Base-by-base conservation (phyloP, 2,888 invertebrate genomes). In the Chalcosyrphus nemorum region DNA sequence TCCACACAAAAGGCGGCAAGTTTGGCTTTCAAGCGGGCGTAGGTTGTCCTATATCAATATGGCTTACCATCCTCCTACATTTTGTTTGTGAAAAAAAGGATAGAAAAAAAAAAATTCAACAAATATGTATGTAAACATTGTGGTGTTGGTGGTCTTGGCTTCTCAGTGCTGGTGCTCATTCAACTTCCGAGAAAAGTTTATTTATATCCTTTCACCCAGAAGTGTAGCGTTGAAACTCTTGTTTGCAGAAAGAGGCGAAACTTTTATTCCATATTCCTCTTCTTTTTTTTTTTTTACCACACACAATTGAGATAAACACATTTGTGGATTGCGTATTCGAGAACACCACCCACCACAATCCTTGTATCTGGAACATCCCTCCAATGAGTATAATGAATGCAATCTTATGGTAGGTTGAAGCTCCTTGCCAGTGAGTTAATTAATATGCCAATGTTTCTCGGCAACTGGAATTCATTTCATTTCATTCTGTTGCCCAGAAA, bases 371-470 rank as follows among this genome's bases (percentile, higher is more conserved):
- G 24, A 27, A 13, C n/a, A 52, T 54, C 59, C 57, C 50, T 66
- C 59, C 15, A 71, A 50, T 54, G 72, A 61, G 47, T 78, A 74
- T 63, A 82, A 82, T 68, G 68, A 82, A 78, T 68, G 72, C 72
- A 82, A 68, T 72, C 72, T 54, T 70, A 27, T 63, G 29, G 65
- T 71, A 72, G 66, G 66, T 78, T 77, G 66, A 72, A 61, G 77
- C 52, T 61, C 68, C 57, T 35, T 61, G 61, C 45, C 59, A 59
- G 35, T 66, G 27, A 84, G 84, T 84, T 84, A 84, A 82, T 84
- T 84, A 84, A 78, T 78, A 84, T 84, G 84, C 84, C 80, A 80
- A 84, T 80, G 74, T 80, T 84, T 52, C 70, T 74, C 74, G 70
- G n/a, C 78, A 57, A 38, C 78, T 78, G 56, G 54, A 78, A 78